Percentiles rank a stretch among this genome's conserved stretches.
These are phyloP conservation scores for Amphiduros pacificus DNA, from an alignment of 2,888 invertebrate species.

Conservation along the genomic window DNA sequence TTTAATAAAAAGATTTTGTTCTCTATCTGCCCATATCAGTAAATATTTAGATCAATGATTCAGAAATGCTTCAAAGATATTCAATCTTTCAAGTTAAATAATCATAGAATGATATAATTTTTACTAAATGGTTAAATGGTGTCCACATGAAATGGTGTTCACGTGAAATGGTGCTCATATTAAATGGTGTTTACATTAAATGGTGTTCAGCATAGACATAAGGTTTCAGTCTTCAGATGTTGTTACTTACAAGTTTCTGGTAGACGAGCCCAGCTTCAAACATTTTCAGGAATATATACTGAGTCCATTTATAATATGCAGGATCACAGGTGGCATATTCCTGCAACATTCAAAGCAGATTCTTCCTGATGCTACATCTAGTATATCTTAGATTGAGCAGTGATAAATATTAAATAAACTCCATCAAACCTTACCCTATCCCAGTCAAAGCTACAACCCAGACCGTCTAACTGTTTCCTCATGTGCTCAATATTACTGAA, in stretches of 20 bases:
- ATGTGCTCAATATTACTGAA: slow-evolving; percentile 57
- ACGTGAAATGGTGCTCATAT: too few species aligned
- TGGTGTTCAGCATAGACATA: too few species aligned
- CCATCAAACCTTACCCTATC: slow-evolving; percentile 63
- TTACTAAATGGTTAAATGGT: too few species aligned
- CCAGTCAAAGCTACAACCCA: slow-evolving; percentile 82
- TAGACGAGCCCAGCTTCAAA: slow-evolving; percentile 83
- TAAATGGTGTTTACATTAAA: too few species aligned
- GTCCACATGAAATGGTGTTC: too few species aligned
- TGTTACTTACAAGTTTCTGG: slow-evolving; percentile 74
- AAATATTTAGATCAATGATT: too few species aligned
- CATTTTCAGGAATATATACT: slow-evolving; percentile 87
- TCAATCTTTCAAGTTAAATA: too few species aligned
- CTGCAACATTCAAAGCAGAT: slow-evolving; percentile 14
- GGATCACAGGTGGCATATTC: slow-evolving; percentile 68
- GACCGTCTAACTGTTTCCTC: slow-evolving; percentile 53
- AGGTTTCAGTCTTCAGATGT: too few species aligned
- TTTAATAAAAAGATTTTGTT: too few species aligned
- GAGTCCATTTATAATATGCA: slow-evolving; percentile 91
- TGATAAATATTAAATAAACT: not conserved
- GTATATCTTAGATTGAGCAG: not conserved
- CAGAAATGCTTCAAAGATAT: too few species aligned
- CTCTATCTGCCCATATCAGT: too few species aligned
- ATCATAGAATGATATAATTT: too few species aligned
- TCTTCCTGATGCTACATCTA: slow-evolving; percentile 1